Base-by-base conservation (phyloP, 2,797 vertebrate genomes). In the Sebastes itinus region DNA sequence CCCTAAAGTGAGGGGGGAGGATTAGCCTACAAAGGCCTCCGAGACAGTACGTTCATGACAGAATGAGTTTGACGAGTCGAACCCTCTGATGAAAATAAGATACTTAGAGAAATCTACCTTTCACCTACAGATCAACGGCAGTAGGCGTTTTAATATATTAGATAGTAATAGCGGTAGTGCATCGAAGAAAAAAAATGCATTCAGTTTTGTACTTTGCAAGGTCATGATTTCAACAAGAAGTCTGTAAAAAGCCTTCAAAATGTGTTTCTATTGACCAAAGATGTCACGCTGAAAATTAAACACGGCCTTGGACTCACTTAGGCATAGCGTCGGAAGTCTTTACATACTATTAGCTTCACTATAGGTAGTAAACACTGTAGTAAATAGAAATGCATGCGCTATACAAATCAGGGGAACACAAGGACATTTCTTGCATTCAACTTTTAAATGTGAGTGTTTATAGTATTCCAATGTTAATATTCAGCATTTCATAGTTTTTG, bases 21-120 rank as follows among this genome's bases (percentile, higher is more conserved):
- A 84, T 89, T 84, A 88, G 33, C 67, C 68, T 20, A 46, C 75
- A 87, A 86, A 87, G 70, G 56, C 49, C 77, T 46, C 38, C 1
- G 4, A 83, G 73, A 49, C 70, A 73, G 76, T 35, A 23, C 35
- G 65, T 83, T 52, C 7, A 77, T 82, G 68, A 78, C 78, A 77
- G 69, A 68, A 66, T 66, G 67, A 72, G 22, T 80, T 85, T 81
- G 18, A 63, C 18, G 28, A 87, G 49, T 74, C 65, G 49, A 60
- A 83, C 1, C 46, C 10, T 46, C 35, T 13, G 76, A 72, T 75
- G 61, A 35, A 85, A 84, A 68, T 32, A 66, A 67, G 58, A 63
- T 16, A 38, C 46, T 42, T 13, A 38, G 8, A 67, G 32, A 75
- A 82, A 77, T 79, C 5, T 23, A 64, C 11, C 16, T 69, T 25